These are phyloP conservation scores for Phenacoccus solenopsis DNA, from an alignment of 1,140 invertebrate genomes.

Conservation along the genomic window DNA sequence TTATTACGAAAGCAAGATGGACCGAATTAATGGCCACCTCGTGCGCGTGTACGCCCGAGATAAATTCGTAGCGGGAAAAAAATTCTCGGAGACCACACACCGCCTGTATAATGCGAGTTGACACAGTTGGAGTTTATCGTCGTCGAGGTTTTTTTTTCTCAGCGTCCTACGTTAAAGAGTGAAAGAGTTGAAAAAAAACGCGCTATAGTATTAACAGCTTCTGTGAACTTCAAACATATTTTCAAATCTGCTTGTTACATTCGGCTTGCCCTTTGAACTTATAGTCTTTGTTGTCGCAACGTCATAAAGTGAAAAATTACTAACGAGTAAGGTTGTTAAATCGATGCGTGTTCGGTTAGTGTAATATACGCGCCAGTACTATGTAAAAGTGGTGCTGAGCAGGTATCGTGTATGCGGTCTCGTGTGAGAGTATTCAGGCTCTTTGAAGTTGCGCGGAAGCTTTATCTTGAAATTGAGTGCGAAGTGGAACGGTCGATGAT, in stretches of 20 bases:
- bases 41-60: neutral
- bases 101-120: neutral
- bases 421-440: too few species aligned
- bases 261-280: neutral
- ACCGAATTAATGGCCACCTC: too few species aligned
- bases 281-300: neutral
- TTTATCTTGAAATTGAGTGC: too few species aligned
- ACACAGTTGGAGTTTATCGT: neutral
- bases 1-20: too few species aligned
- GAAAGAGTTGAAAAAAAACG: neutral
- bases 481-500: too few species aligned
- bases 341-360: neutral
- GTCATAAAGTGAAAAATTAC: conserved; percentile 3
- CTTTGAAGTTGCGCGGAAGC: too few species aligned
- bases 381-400: too few species aligned
- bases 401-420: too few species aligned
- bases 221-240: conserved; percentile 2
- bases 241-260: neutral
- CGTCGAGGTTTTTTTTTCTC: too few species aligned
- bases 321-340: neutral
- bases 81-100: neutral
- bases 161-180: too few species aligned
- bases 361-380: too few species aligned
- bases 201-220: neutral
- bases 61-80: neutral